Conservation (phyloP, 2,888 invertebrate genomes). For the Leptopilina drosophilae region DNA sequence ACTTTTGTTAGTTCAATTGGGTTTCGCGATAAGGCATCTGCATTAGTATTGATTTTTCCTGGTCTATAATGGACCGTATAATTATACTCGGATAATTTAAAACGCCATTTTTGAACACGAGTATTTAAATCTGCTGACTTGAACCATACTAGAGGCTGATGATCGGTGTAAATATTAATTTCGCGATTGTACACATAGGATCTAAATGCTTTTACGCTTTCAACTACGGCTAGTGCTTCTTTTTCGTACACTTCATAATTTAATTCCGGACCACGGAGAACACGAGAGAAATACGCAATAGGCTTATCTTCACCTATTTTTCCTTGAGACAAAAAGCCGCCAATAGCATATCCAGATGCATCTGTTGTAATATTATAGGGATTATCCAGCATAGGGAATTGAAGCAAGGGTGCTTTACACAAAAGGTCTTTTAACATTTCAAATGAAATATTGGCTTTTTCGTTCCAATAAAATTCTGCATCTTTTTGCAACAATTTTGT, state of each 20-base stretch:
- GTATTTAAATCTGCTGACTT: background rate
- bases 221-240: background rate
- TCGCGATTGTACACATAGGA: background rate
- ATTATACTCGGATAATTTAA: too few relatives aligned
- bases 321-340: conserved; percentile 39
- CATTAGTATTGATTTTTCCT: too few relatives aligned
- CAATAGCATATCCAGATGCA: conserved; percentile 35
- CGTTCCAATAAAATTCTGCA: conserved; percentile 19
- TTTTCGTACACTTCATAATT: conserved; percentile 2
- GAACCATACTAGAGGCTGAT: background rate
- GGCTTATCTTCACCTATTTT: conserved; percentile 38
- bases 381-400: conserved; percentile 33
- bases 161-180: background rate
- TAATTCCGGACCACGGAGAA: background rate
- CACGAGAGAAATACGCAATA: conserved; percentile 10
- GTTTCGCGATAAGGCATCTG: too few relatives aligned
- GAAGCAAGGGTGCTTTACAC: conserved; percentile 19
- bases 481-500: conserved; percentile 38
- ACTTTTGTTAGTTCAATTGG: too few relatives aligned
- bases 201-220: background rate
- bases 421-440: background rate
- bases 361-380: conserved; percentile 39
- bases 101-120: background rate
- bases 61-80: too few relatives aligned
- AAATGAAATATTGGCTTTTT: conserved; percentile 16